A percentile compares a stretch with the other conserved stretches of the same genome.
Conservation (phyloP, 2,888 invertebrate genomes). For the Chrysodeixis includens region DNA sequence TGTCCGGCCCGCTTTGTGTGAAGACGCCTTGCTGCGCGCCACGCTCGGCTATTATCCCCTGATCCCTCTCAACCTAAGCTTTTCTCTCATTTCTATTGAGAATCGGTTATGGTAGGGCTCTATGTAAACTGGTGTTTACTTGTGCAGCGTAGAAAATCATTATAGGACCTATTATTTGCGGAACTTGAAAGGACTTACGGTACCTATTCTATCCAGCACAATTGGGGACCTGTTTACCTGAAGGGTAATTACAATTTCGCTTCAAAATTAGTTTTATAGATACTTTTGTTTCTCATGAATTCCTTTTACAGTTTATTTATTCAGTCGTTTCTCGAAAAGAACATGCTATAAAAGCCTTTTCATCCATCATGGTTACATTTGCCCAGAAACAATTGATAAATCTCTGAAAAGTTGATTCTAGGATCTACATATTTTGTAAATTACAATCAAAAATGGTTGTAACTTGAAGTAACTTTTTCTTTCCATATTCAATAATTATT, state of each 20-base stretch:
- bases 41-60: conserved; percentile 62
- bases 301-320: neutral
- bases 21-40: conserved; percentile 82
- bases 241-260: conserved; percentile 16
- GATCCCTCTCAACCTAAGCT: conserved; percentile 49
- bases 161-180: conserved; percentile 73
- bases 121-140: conserved; percentile 58
- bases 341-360: neutral
- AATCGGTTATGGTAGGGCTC: conserved; percentile 58
- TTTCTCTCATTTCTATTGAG: conserved; percentile 57
- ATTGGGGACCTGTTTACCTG: conserved; percentile 38
- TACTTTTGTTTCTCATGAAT: neutral
- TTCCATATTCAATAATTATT: neutral
- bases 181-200: conserved; percentile 66
- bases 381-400: no score
- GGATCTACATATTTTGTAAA: no score
- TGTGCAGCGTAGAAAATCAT: conserved; percentile 56
- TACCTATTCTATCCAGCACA: conserved; percentile 49
- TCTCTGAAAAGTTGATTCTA: neutral
- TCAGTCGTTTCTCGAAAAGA: neutral
- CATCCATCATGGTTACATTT: neutral
- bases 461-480: neutral
- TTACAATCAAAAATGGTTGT: no score
- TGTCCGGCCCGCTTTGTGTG: conserved; percentile 84
- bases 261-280: neutral